Percentiles rank a stretch among this genome's conserved stretches.
Conservation (phyloP, 2,888 invertebrate species). For the Megamerina dolium region DNA sequence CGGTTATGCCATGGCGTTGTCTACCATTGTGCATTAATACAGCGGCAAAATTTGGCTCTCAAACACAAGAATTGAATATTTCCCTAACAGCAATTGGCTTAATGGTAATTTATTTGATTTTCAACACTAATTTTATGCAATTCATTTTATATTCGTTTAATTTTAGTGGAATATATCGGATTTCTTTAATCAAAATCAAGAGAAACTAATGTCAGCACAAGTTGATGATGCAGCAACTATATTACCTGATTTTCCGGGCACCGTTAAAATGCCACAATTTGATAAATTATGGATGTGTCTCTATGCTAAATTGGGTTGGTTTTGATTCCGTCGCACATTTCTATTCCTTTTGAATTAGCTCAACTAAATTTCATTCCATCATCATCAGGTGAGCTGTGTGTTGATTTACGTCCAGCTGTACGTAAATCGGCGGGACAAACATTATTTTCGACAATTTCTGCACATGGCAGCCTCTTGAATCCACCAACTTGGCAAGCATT, state of each 20-base stretch:
- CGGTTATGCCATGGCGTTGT: constrained; percentile 87
- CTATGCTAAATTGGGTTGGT: constrained; percentile 66
- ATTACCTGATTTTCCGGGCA: constrained; percentile 77
- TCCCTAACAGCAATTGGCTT: constrained; percentile 94
- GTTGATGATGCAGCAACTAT: constrained; percentile 69
- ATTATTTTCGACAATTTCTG: constrained; percentile 92
- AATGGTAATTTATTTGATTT: constrained; percentile 74
- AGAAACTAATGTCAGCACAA: constrained; percentile 68
- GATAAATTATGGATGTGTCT: constrained; percentile 96
- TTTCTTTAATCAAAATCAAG: constrained; percentile 92
- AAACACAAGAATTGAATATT: constrained; percentile 94
- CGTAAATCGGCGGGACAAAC: constrained; percentile 97
- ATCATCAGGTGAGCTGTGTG: constrained; percentile 71
- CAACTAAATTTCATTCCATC: no score
- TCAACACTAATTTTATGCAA: not conserved
- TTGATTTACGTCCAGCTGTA: constrained; percentile 91
- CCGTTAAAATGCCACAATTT: constrained; percentile 77
- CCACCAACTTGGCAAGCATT: constrained; percentile 90
- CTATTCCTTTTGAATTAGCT: not conserved
- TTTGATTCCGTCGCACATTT: not conserved
- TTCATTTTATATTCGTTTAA: not conserved
- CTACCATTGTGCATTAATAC: constrained; percentile 86
- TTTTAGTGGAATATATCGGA: constrained; percentile 97
- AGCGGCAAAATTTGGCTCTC: constrained; percentile 92
- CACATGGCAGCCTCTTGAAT: constrained; percentile 84